Conservation (phyloP, 2,797 vertebrate genomes). For the Xiphorhynchus erythropygius region DNA sequence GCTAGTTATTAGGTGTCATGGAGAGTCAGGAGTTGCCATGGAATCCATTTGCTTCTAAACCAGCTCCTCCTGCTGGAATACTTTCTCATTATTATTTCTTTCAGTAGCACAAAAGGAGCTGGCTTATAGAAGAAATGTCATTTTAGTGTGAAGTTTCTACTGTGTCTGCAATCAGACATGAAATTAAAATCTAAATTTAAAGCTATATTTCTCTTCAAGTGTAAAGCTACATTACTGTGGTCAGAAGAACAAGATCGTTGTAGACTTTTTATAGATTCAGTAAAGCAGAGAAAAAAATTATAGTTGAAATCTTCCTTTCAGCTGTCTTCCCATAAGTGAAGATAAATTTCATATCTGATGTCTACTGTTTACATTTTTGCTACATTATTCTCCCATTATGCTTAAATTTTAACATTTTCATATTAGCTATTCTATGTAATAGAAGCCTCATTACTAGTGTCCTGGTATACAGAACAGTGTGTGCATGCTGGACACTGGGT, state of each 20-base stretch:
- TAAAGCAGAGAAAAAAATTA: constrained; percentile 31
- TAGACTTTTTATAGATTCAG: constrained; percentile 31
- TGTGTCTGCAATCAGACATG: constrained; percentile 39
- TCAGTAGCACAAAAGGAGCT: constrained; percentile 41
- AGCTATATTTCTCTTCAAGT: constrained; percentile 12
- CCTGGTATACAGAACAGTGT: background rate
- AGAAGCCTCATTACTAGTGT: background rate
- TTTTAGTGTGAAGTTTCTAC: constrained; percentile 48
- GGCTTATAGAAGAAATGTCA: constrained; percentile 47
- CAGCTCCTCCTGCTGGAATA: constrained; percentile 82
- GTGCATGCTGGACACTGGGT: background rate
- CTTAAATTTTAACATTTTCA: constrained; percentile 17
- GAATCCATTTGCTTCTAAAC: constrained; percentile 82
- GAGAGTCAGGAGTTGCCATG: constrained; percentile 84
- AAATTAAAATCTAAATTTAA: constrained; percentile 69
- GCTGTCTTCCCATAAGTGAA: constrained; percentile 24
- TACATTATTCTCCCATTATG: constrained; percentile 20
- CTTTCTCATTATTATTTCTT: constrained; percentile 80
- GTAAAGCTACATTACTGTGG: constrained; percentile 13
- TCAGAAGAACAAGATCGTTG: constrained; percentile 7
- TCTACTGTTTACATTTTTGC: constrained; percentile 17
- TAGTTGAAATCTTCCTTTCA: constrained; percentile 5
- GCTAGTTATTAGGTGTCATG: constrained; percentile 80
- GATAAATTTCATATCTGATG: constrained; percentile 46
- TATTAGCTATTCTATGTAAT: background rate